phyloP scores from a whole-genome alignment of 2,797 vertebrate genomes.

The Paguma larvata region DNA sequence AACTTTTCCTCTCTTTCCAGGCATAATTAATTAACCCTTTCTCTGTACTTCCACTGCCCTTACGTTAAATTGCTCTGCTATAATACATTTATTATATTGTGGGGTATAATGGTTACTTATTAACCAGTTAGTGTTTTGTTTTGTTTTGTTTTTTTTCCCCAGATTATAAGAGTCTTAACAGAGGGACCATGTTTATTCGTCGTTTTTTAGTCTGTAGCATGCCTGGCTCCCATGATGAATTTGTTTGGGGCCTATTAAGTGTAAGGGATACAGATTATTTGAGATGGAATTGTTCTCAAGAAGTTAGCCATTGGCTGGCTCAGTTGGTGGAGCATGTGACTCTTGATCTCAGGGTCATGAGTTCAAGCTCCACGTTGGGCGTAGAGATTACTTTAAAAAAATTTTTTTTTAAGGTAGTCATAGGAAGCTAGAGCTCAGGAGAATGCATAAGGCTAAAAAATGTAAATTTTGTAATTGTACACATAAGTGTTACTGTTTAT shows the following conservation, averaged over 20 bases:
- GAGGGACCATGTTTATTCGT: slow-evolving; percentile 13
- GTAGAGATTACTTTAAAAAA: neutral
- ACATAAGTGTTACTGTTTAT: slow-evolving; percentile 33
- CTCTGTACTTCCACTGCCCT: slow-evolving; percentile 11
- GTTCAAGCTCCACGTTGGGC: neutral
- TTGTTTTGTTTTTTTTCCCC: neutral
- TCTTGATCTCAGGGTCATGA: neutral
- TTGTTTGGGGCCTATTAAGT: neutral
- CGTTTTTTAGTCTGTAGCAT: neutral
- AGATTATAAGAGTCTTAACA: slow-evolving; percentile 27
- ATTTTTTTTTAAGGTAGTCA: neutral
- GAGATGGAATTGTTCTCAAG: neutral
- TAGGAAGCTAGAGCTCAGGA: neutral
- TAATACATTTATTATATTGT: slow-evolving; percentile 19
- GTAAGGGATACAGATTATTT: slow-evolving; percentile 42
- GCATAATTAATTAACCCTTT: neutral
- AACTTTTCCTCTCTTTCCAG: slow-evolving; percentile 16
- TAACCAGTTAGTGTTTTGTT: neutral
- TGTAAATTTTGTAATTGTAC: slow-evolving; percentile 41
- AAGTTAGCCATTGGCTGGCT: neutral
- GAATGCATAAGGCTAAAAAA: neutral
- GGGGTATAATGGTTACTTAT: neutral
- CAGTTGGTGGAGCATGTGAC: neutral
- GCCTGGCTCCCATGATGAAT: neutral
- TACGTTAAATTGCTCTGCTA: slow-evolving; percentile 38